Conservation (phyloP, 2,797 vertebrate genomes). For the Gobionotothen gibberifrons region DNA sequence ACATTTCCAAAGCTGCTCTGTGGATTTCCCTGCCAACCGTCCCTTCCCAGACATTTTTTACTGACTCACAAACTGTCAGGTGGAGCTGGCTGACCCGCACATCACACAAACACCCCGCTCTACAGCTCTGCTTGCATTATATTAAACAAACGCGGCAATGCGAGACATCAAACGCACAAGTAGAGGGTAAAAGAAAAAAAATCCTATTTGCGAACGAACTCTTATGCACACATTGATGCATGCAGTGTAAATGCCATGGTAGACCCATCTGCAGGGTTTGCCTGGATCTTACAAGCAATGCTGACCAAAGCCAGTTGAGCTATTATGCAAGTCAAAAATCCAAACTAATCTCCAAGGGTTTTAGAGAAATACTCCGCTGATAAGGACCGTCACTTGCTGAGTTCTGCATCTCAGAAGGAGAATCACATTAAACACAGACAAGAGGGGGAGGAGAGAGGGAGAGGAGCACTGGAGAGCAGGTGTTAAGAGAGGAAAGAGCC, state of each 20-base stretch:
- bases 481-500: conserved; percentile 43
- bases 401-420: conserved; percentile 27
- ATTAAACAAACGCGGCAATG: conserved; percentile 26
- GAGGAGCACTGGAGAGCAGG: conserved; percentile 36
- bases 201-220: neutral
- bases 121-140: conserved; percentile 23
- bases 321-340: conserved; percentile 64
- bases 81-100: conserved; percentile 45
- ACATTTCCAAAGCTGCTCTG: conserved; percentile 35
- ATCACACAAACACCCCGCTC: conserved; percentile 53
- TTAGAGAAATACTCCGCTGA: conserved; percentile 45
- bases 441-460: conserved; percentile 29
- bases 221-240: conserved; percentile 18
- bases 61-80: conserved; percentile 58
- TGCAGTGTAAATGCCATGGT: conserved; percentile 31
- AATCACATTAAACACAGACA: conserved; percentile 32
- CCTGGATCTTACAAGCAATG: conserved; percentile 23
- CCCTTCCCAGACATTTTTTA: conserved; percentile 41
- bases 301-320: conserved; percentile 60
- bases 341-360: conserved; percentile 61
- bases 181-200: neutral
- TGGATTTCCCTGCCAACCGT: conserved; percentile 38
- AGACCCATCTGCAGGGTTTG: conserved; percentile 61
- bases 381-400: conserved; percentile 31
- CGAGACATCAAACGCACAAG: conserved; percentile 9